A percentile compares a stretch with the other conserved stretches of the same genome.
Evolutionary conservation across 2,888 invertebrate species (phyloP).

Genomic region (Acleris laterana): DNA sequence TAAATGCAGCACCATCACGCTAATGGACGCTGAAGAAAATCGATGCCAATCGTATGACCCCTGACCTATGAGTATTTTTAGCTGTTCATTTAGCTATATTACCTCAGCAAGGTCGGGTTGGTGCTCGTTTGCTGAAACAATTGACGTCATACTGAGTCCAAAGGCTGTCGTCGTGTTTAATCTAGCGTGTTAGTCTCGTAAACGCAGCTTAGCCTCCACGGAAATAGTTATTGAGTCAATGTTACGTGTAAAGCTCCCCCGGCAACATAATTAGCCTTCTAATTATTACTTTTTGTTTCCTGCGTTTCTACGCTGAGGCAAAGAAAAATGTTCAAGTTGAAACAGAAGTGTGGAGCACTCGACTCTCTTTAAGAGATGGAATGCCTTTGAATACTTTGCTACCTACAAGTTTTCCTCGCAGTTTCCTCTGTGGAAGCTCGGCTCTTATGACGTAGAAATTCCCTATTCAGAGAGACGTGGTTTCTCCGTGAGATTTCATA

Average conservation of each 20-base stretch:
- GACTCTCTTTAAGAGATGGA: slow-evolving; percentile 48
- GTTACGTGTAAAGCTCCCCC: slow-evolving; percentile 30
- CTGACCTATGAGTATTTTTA: slow-evolving; percentile 78
- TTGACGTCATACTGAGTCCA: slow-evolving; percentile 73
- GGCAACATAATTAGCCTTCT: slow-evolving; percentile 22
- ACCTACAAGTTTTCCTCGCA: slow-evolving; percentile 50
- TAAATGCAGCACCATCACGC: slow-evolving; percentile 16
- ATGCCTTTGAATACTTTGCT: slow-evolving; percentile 55
- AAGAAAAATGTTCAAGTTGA: slow-evolving; percentile 43
- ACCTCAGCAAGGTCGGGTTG: slow-evolving; percentile 65
- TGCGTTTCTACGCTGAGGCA: slow-evolving; percentile 14
- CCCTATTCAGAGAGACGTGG: slow-evolving; percentile 49
- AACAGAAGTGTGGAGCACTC: slow-evolving; percentile 39
- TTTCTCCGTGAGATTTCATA: slow-evolving; percentile 40
- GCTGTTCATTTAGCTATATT: slow-evolving; percentile 62
- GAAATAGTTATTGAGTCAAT: slow-evolving; percentile 44
- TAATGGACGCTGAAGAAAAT: slow-evolving; percentile 38
- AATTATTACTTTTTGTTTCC: slow-evolving; percentile 29
- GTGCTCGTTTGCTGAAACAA: slow-evolving; percentile 78
- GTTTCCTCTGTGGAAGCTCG: slow-evolving; percentile 48
- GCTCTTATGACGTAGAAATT: slow-evolving; percentile 47
- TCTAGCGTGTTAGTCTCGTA: slow-evolving; percentile 67
- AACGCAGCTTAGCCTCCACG: slow-evolving; percentile 55
- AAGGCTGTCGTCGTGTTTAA: slow-evolving; percentile 67
- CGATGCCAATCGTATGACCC: slow-evolving; percentile 58